Conservation (phyloP, 2,113 vertebrate genomes). For the Passer domesticus region DNA sequence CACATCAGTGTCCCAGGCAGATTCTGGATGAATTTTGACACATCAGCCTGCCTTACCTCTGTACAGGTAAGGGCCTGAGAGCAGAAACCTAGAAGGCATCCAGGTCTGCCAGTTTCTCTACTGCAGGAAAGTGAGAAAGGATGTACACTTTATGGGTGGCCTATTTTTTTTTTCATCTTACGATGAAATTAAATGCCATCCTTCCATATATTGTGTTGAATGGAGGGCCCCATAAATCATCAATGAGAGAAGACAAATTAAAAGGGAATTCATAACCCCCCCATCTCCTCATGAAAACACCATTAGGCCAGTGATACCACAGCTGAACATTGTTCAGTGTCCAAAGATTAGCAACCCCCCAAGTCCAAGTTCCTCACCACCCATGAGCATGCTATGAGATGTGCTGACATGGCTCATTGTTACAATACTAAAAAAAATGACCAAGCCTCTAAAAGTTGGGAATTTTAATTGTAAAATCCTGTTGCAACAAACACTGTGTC, state of each 20-base stretch:
- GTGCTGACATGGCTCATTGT: background rate
- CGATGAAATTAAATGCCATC: background rate
- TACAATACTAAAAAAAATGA: background rate
- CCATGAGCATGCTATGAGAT: background rate
- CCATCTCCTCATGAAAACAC: background rate
- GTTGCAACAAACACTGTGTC: background rate
- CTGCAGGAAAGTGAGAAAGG: background rate
- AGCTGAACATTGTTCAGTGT: background rate
- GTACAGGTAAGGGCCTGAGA: background rate
- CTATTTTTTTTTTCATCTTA: background rate
- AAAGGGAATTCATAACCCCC: background rate
- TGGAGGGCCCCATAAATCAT: background rate
- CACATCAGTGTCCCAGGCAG: background rate
- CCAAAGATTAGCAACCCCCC: background rate
- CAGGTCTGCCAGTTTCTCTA: background rate
- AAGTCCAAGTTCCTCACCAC: background rate
- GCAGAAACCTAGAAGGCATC: background rate
- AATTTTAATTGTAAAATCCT: conserved; percentile 38
- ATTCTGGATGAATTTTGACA: background rate
- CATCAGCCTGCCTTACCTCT: background rate
- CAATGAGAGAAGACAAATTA: background rate
- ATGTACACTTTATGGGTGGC: background rate
- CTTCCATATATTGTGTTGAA: background rate
- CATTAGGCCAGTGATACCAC: background rate
- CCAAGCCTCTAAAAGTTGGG: background rate